A percentile compares a stretch with the other conserved stretches of the same genome.
phyloP scores from a whole-genome alignment of 2,113 vertebrate genomes.

The Epinephelus lanceolatus region DNA sequence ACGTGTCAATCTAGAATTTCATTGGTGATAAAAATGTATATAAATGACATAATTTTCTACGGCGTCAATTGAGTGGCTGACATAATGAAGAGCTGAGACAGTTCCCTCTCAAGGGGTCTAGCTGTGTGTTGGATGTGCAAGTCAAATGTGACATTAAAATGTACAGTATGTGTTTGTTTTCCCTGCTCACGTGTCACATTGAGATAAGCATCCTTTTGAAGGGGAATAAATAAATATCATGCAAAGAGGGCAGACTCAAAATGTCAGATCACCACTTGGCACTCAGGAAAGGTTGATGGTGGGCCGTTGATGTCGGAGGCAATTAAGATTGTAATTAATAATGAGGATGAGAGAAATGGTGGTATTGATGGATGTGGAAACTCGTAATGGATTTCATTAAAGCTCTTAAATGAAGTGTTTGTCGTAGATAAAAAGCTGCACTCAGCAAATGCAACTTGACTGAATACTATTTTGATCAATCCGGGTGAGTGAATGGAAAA shows the following conservation, averaged over 20 bases:
- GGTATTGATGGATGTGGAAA: background rate
- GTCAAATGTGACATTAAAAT: slow-evolving; percentile 40
- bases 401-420: background rate
- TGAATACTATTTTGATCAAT: background rate
- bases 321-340: slow-evolving; percentile 29
- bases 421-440: background rate
- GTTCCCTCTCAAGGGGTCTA: background rate
- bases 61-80: background rate
- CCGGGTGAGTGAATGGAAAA: background rate
- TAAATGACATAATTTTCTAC: background rate
- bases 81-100: background rate
- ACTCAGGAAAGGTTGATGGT: slow-evolving; percentile 18
- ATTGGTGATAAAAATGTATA: background rate
- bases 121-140: background rate
- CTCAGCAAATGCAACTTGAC: background rate
- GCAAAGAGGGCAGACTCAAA: slow-evolving; percentile 22
- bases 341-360: background rate
- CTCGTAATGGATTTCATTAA: background rate
- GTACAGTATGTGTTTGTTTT: slow-evolving; percentile 16
- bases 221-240: slow-evolving; percentile 30
- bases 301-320: background rate
- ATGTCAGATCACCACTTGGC: slow-evolving; percentile 31
- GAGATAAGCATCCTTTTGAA: slow-evolving; percentile 7
- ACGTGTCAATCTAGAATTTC: background rate
- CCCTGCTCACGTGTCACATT: background rate